Base-by-base conservation (phyloP, 2,797 vertebrate genomes). In the Microhierax caerulescens region DNA sequence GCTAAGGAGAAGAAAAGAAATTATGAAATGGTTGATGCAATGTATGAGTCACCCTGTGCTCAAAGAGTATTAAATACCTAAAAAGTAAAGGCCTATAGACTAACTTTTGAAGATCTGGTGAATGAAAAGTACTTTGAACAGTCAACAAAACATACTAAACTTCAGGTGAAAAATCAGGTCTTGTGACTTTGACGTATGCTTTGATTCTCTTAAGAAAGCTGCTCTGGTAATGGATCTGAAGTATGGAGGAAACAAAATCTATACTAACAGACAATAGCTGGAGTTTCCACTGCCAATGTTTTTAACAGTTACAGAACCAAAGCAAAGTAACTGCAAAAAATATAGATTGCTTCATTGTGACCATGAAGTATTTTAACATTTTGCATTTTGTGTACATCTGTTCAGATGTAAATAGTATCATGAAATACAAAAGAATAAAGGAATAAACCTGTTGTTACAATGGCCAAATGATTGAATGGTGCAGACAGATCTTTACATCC, bases 141-240 rank as follows among this genome's bases (percentile, higher is more conserved):
- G 53, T 74, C 76, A 94, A 67, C 32, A 59, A 96, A 85, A 54
- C 14, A 37, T 8, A 24, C 27, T 41, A 73, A 39, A 63, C 37
- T 64, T 79, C 21, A 91, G 56, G 47, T 74, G 50, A 77, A 93
- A 95, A 92, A 47, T 75, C 43, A 7, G 28, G 7, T 67, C 64
- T 70, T 97, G 45, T 85, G 83, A 93, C 69, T 95, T 93, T 65
- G 54, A 72, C 61, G 65, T 63, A 70, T 20, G 74, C 47, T 83
- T 80, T 79, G 63, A 91, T 51, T 90, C 53, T 90, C 30, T 78
- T 72, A 88, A 88, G 45, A 50, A 87, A 80, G 25, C 45, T 80
- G 11, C 30, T 25, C 53, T 39, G 22, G 27, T 81, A 91, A 89
- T 45, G 9, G 11, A 39, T 34, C 7, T 84, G 37, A 84, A 5